Evolutionary conservation across 2,113 vertebrate species (phyloP).

Genomic region (Stigmatopora nigra): DNA sequence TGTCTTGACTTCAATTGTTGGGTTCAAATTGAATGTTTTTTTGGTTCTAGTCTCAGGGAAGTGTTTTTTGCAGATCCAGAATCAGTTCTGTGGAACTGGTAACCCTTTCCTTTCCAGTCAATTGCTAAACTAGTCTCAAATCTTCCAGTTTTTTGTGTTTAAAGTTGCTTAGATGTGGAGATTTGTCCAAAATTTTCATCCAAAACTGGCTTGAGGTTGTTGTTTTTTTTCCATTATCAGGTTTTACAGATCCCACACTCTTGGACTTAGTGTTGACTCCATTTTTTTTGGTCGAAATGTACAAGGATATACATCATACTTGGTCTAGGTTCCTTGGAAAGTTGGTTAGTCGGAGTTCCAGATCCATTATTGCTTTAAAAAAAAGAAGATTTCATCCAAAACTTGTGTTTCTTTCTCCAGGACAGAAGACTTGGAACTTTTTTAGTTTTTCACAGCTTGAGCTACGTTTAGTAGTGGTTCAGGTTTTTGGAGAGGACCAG

Average conservation of each 20-base stretch:
- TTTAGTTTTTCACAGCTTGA: constrained; percentile 39
- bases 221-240: neutral
- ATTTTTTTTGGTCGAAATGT: neutral
- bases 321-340: neutral
- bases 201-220: neutral
- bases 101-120: neutral
- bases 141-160: neutral
- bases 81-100: too few species aligned
- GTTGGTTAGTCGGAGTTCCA: constrained; percentile 1
- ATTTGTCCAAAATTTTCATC: neutral
- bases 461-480: constrained; percentile 21
- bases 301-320: neutral
- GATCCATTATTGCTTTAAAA: constrained; percentile 68
- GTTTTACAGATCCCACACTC: neutral
- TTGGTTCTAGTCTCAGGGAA: neutral
- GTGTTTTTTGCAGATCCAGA: neutral
- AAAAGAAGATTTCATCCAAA: constrained; percentile 28
- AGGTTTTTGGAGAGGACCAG: constrained; percentile 38
- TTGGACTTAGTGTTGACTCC: neutral
- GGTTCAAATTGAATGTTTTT: neutral
- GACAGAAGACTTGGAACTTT: constrained; percentile 25
- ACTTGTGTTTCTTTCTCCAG: constrained; percentile 27
- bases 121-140: neutral
- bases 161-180: neutral
- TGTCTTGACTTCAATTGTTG: neutral